Conservation (phyloP, 2,888 invertebrate genomes). For the Chaetogeoica ovagalla region DNA sequence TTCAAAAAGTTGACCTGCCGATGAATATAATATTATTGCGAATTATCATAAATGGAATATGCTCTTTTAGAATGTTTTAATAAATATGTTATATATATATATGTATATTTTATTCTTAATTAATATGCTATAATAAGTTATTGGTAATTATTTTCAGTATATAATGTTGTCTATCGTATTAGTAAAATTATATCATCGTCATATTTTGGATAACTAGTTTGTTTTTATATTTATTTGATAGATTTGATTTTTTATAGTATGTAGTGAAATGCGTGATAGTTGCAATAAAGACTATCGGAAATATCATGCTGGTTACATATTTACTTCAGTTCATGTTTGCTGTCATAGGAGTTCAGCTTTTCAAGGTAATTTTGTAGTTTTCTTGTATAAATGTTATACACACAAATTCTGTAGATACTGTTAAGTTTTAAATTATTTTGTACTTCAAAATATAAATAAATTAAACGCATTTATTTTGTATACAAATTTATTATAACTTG, state of each 20-base stretch:
- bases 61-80: no score
- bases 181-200: neutral
- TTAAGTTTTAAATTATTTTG: neutral
- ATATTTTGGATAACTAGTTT: neutral
- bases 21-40: no score
- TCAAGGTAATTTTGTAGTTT: slow-evolving; percentile 78
- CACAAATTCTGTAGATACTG: slow-evolving; percentile 13
- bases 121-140: neutral
- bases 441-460: slow-evolving; percentile 16
- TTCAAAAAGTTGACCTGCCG: no score
- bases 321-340: slow-evolving; percentile 99
- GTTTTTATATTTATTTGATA: slow-evolving; percentile 56
- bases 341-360: slow-evolving; percentile 99
- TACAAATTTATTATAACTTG: slow-evolving; percentile 12
- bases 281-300: slow-evolving; percentile 98
- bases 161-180: neutral
- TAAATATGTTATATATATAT: no score
- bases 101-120: neutral
- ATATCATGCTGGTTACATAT: slow-evolving; percentile 99
- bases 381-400: neutral
- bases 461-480: slow-evolving; percentile 29
- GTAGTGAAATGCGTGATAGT: slow-evolving; percentile 99
- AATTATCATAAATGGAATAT: no score
- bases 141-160: neutral
- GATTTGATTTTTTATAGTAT: slow-evolving; percentile 71